A percentile compares a stretch with the other conserved stretches of the same genome.
Evolutionary conservation across 2,113 vertebrate species (phyloP).

Genomic region (Elephantulus edwardii): DNA sequence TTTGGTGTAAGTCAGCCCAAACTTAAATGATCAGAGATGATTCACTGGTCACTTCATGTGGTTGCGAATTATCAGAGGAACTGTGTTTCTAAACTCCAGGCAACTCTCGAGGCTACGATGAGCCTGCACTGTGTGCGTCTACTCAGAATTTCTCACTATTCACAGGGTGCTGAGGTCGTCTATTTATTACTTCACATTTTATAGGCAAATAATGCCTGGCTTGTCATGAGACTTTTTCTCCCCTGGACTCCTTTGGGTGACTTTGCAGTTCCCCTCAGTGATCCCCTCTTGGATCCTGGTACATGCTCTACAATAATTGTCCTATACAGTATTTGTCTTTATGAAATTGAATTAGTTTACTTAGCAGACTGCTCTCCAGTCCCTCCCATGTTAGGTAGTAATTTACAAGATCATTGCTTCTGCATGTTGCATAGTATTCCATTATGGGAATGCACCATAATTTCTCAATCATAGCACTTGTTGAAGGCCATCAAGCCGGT

Average conservation of each 20-base stretch:
- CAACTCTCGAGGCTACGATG: neutral
- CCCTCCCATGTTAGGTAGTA: too few relatives aligned
- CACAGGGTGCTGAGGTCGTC: neutral
- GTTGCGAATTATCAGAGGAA: neutral
- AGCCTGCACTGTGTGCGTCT: neutral
- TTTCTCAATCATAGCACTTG: neutral
- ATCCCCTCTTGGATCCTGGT: too few relatives aligned
- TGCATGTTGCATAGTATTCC: too few relatives aligned
- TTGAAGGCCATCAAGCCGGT: neutral
- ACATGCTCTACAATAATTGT: too few relatives aligned
- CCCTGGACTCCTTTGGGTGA: neutral
- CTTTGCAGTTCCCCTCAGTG: neutral
- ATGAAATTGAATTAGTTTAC: too few relatives aligned
- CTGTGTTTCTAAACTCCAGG: neutral
- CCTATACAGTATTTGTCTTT: too few relatives aligned
- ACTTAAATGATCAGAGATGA: neutral
- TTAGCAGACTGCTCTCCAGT: too few relatives aligned
- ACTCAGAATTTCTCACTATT: neutral
- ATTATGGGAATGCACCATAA: too few relatives aligned
- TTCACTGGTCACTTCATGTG: constrained; percentile 33
- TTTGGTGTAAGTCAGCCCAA: constrained; percentile 10
- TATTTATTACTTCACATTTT: neutral
- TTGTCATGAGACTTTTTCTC: neutral
- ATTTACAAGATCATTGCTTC: too few relatives aligned
- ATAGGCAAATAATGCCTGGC: neutral